phyloP scores from a whole-genome alignment of 2,888 invertebrate genomes.

The Parapristionchus giblindavisi region DNA sequence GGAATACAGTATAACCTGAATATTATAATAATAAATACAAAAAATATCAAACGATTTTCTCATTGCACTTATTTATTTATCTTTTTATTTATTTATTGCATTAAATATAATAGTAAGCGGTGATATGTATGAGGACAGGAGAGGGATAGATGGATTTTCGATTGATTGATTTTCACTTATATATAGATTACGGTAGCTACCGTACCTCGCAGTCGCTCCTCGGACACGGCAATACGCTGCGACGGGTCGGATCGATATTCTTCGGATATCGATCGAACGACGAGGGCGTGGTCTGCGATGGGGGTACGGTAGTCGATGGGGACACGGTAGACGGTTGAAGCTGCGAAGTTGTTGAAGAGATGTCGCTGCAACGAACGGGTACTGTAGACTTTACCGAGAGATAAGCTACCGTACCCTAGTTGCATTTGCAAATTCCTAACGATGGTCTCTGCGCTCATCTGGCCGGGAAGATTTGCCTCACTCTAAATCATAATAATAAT shows the following conservation, averaged over 20 bases:
- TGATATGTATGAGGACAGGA: background rate
- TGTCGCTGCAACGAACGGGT: background rate
- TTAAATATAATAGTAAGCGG: background rate
- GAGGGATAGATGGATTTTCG: background rate
- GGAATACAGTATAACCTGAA: constrained; percentile 29
- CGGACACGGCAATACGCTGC: constrained; percentile 28
- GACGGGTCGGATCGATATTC: background rate
- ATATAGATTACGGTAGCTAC: too few species aligned
- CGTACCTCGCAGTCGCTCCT: constrained; percentile 30
- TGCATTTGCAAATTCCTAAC: too few species aligned
- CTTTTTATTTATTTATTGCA: background rate
- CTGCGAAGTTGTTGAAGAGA: too few species aligned
- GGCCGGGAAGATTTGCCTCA: too few species aligned
- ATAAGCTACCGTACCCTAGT: too few species aligned
- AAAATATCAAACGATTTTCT: background rate
- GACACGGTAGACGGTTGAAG: background rate
- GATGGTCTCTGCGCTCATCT: too few species aligned
- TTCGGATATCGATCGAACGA: background rate
- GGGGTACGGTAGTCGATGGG: too few species aligned
- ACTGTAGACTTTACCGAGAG: background rate
- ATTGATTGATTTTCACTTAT: too few species aligned
- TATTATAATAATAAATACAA: background rate
- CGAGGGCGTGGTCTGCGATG: too few species aligned
- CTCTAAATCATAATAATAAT: too few species aligned
- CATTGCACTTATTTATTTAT: too few species aligned